Percentiles rank a stretch among this genome's conserved stretches.
These are phyloP conservation scores for Lithobius niger DNA, from an alignment of 1,140 invertebrate species.

Conservation along the genomic window DNA sequence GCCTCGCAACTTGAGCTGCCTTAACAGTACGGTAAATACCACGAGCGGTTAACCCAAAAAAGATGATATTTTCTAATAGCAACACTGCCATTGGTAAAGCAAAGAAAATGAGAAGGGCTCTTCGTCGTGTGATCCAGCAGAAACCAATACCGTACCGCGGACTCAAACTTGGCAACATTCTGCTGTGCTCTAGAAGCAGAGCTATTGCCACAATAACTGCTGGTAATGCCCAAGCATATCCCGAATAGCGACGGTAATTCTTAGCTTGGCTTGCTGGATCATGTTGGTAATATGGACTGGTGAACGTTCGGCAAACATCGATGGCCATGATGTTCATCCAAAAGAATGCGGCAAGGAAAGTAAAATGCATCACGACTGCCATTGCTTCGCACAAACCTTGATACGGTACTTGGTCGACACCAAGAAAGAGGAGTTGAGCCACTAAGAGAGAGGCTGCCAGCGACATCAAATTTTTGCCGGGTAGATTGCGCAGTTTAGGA, in stretches of 20 bases:
- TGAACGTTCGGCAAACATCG: conserved; percentile 80
- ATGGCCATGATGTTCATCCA: conserved; percentile 95
- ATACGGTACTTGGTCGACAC: neutral
- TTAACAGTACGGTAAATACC: conserved; percentile 37
- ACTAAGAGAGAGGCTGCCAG: conserved; percentile 35
- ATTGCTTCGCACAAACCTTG: conserved; percentile 34
- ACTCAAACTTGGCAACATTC: neutral
- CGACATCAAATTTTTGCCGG: conserved; percentile 39
- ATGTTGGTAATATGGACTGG: conserved; percentile 13
- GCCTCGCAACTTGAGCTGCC: conserved; percentile 11
- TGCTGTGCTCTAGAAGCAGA: conserved; percentile 19
- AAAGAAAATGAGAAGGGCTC: conserved; percentile 30
- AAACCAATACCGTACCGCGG: conserved; percentile 23
- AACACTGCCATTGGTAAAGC: conserved; percentile 30
- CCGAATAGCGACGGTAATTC: conserved; percentile 11
- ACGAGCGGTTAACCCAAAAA: conserved; percentile 32
- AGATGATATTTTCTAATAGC: conserved; percentile 28
- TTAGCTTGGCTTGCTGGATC: neutral
- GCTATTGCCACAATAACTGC: conserved; percentile 21
- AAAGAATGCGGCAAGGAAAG: conserved; percentile 85
- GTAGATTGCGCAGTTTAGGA: conserved; percentile 37
- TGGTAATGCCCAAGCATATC: conserved; percentile 29
- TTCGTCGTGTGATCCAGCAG: conserved; percentile 28
- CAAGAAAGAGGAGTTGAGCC: conserved; percentile 34
- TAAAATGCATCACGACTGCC: conserved; percentile 78